phyloP scores from a whole-genome alignment of 2,113 vertebrate genomes.

The Heterocephalus glaber region DNA sequence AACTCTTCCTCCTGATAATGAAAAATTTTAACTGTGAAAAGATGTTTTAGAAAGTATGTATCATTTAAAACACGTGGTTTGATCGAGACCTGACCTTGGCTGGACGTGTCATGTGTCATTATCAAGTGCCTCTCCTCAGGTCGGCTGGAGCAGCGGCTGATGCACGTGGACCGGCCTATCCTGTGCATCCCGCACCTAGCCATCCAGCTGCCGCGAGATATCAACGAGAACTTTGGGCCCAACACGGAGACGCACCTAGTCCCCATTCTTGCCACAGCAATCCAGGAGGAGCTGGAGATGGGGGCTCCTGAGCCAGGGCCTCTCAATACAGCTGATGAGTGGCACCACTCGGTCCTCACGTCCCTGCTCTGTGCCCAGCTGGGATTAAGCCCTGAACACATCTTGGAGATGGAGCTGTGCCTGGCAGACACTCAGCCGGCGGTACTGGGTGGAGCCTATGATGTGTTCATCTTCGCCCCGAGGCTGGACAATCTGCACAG shows the following conservation, averaged over 20 bases:
- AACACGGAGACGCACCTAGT: slow-evolving; percentile 96
- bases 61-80: no score
- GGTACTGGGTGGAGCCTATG: slow-evolving; percentile 92
- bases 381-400: slow-evolving; percentile 88
- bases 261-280: slow-evolving; percentile 93
- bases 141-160: slow-evolving; percentile 89
- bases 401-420: slow-evolving; percentile 97
- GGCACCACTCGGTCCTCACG: slow-evolving; percentile 92
- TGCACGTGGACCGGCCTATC: slow-evolving; percentile 90
- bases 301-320: slow-evolving; percentile 79
- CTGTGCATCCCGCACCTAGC: slow-evolving; percentile 96
- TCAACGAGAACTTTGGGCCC: slow-evolving; percentile 97
- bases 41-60: background rate
- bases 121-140: slow-evolving; percentile 85
- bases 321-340: slow-evolving; percentile 82
- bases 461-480: slow-evolving; percentile 97
- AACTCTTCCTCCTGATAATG: background rate
- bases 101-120: no score
- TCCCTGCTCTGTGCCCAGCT: slow-evolving; percentile 91
- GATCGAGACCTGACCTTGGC: no score
- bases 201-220: slow-evolving; percentile 95
- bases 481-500: slow-evolving; percentile 98
- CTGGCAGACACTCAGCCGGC: slow-evolving; percentile 94
- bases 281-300: slow-evolving; percentile 95
- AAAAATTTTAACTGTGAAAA: background rate